Base-by-base conservation (phyloP, 1,140 invertebrate species). In the Nebria ingens region DNA sequence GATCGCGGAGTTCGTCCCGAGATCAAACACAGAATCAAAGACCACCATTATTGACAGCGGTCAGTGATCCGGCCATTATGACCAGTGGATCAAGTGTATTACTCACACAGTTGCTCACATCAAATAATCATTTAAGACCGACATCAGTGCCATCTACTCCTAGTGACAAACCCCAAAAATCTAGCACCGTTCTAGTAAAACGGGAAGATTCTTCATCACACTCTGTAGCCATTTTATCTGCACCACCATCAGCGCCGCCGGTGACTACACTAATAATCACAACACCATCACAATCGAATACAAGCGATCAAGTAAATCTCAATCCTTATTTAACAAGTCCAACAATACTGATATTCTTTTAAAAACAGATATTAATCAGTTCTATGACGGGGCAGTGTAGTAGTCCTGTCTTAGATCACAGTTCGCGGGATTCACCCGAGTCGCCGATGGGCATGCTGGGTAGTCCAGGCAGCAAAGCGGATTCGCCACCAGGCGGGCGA, bases 71-170 rank as follows among this genome's bases (percentile, higher is more conserved):
- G 19, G 68, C 73, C 9, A 64, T 79, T 34, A 71, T 78, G 57
- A 62, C 74, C 11, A 74, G 75, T 50, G 58, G 63, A 45, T 76
- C 74, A 58, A 84, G 79, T 66, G 78, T 79, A 23, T 72, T 83
- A 50, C 73, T 85, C 21, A 80, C 83, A 25, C 81, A 84, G 61
- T 71, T 85, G 56, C 75, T 85, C 54, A 82, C 79, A 23, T 45
- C 40, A n/a, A n/a, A n/a, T n/a, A n/a, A n/a, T n/a, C n/a, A n/a
- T n/a, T n/a, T n/a, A n/a, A n/a, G n/a, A n/a, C n/a, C n/a, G n/a
- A n/a, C 40, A 11, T 45, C 40, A 34, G n/a, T 34, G 6, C n/a
- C 25, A 9, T 34, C n/a, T n/a, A 34, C n/a, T n/a, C 25, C 6
- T 34, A 6, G 25, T 34, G 40, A 45, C 15, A 45, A 45, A 17